Evolutionary conservation across 2,113 vertebrate genomes (phyloP).

Genomic region (Jacana jacana): DNA sequence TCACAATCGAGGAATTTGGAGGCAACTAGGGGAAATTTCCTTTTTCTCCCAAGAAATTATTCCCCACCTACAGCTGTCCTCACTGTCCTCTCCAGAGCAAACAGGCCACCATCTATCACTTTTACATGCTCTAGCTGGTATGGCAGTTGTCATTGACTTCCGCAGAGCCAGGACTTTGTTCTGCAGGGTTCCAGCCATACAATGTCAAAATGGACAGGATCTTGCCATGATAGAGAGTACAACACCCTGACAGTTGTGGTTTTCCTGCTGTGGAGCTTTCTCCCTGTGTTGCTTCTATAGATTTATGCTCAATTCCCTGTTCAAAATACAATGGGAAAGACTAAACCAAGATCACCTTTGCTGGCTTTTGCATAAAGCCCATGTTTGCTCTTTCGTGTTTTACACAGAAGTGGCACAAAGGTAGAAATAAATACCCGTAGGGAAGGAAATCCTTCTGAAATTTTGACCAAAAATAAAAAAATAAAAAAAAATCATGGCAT

Average conservation of each 20-base stretch:
- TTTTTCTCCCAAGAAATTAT: neutral
- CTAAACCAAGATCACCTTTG: neutral
- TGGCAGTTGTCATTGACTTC: neutral
- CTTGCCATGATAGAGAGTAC: neutral
- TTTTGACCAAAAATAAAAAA: too few relatives aligned
- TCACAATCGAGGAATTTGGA: neutral
- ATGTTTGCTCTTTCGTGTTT: neutral
- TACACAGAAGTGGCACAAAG: neutral
- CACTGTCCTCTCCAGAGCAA: neutral
- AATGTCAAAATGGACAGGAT: neutral
- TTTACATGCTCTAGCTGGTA: neutral
- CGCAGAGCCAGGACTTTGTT: neutral
- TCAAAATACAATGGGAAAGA: neutral
- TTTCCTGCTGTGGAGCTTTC: neutral
- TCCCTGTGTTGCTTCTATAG: neutral
- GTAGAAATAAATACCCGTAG: neutral
- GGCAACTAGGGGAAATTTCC: neutral
- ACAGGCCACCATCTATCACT: rapidly evolving
- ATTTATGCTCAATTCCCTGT: neutral
- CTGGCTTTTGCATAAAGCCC: neutral
- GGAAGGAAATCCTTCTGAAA: neutral
- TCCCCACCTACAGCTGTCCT: neutral
- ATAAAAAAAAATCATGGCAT: neutral
- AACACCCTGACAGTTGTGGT: neutral
- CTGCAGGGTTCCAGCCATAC: neutral